phyloP scores from a whole-genome alignment of 2,888 invertebrate species.

The Amphipoea oculea region DNA sequence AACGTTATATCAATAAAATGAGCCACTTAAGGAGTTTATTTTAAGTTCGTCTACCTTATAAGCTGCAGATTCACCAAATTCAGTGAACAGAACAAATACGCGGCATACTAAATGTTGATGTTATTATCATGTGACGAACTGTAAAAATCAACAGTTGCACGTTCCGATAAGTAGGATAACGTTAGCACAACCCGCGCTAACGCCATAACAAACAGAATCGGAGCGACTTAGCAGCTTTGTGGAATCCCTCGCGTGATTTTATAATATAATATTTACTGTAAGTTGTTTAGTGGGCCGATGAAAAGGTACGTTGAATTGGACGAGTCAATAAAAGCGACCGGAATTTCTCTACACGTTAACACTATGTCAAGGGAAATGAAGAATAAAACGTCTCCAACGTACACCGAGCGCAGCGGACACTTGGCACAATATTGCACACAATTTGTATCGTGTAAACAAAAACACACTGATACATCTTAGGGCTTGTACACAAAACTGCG shows the following conservation, averaged over 20 bases:
- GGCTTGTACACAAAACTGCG: too few species aligned
- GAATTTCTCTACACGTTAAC: slow-evolving; percentile 81
- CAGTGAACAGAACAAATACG: slow-evolving; percentile 70
- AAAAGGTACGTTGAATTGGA: slow-evolving; percentile 75
- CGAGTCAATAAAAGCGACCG: slow-evolving; percentile 82
- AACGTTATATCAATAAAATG: slow-evolving; percentile 84
- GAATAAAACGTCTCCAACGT: slow-evolving; percentile 37
- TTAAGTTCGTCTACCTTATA: slow-evolving; percentile 77
- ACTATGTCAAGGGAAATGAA: slow-evolving; percentile 67
- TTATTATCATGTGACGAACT: slow-evolving; percentile 81
- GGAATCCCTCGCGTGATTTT: slow-evolving; percentile 86
- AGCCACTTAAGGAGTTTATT: slow-evolving; percentile 71
- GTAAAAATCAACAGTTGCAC: slow-evolving; percentile 82
- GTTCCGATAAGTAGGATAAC: slow-evolving; percentile 85
- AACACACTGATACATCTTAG: slow-evolving; percentile 69
- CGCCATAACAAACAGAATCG: slow-evolving; percentile 81
- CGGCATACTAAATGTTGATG: slow-evolving; percentile 73
- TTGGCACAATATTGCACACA: slow-evolving; percentile 55
- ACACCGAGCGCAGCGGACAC: slow-evolving; percentile 17
- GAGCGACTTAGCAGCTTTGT: slow-evolving; percentile 71
- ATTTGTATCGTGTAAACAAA: slow-evolving; percentile 59
- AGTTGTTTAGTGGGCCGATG: slow-evolving; percentile 80
- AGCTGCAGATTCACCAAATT: slow-evolving; percentile 69
- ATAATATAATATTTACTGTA: slow-evolving; percentile 89
- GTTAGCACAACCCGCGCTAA: slow-evolving; percentile 84